Evolutionary conservation across 2,113 vertebrate species (phyloP).

Genomic region (Azemiops feae): DNA sequence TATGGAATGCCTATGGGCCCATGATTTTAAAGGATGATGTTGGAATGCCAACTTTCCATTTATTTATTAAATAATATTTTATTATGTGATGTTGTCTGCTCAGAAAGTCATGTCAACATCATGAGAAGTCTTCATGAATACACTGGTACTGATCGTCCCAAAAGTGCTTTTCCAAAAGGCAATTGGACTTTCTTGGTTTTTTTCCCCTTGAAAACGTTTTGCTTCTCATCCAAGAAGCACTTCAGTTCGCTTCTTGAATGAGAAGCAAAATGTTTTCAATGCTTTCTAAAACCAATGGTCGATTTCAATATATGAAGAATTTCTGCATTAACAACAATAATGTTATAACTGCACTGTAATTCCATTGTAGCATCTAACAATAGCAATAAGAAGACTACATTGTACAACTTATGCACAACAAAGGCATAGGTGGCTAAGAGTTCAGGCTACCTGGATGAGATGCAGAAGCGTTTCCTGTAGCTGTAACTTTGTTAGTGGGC

Average conservation of each 20-base stretch:
- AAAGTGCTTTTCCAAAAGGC: no score
- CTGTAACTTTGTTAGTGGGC: conserved; percentile 76
- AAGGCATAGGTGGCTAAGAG: accelerated
- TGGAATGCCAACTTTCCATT: not conserved
- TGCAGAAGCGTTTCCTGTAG: conserved; percentile 86
- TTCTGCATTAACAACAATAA: not conserved
- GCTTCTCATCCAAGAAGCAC: no score
- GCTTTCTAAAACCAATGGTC: not conserved
- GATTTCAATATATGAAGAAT: not conserved
- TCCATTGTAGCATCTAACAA: not conserved
- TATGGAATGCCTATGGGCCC: not conserved
- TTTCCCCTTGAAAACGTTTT: no score
- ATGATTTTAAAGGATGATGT: not conserved
- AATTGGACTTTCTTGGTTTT: no score
- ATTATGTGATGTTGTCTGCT: not conserved
- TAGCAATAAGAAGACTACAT: not conserved
- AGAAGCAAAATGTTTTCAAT: no score
- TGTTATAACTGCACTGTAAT: not conserved
- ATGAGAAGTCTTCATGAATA: not conserved
- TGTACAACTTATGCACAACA: not conserved
- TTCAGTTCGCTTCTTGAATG: no score
- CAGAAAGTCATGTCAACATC: not conserved
- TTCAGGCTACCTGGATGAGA: conserved; percentile 80
- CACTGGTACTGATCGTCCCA: no score
- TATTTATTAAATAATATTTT: not conserved